Conservation (phyloP, 2,888 invertebrate species). For the Tribolium freemani region DNA sequence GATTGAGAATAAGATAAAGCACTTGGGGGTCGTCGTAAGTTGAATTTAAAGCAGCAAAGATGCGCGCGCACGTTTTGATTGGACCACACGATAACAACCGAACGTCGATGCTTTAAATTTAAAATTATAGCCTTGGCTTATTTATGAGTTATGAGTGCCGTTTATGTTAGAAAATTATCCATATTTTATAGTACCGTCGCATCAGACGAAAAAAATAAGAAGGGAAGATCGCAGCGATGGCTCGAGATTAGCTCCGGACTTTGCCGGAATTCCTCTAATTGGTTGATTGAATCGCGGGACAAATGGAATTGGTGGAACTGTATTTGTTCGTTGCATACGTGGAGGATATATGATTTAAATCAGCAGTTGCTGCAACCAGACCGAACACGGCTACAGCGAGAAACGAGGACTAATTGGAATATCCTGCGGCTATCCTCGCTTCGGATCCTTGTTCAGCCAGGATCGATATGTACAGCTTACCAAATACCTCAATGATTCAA, state of each 20-base stretch:
- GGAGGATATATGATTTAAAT: conserved; percentile 30
- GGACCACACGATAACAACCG: conserved; percentile 54
- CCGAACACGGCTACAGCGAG: conserved; percentile 44
- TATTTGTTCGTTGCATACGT: conserved; percentile 14
- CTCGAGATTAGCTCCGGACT: conserved; percentile 2
- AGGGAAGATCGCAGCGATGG: not conserved
- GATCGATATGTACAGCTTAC: conserved; percentile 46
- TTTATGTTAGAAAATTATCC: conserved; percentile 59
- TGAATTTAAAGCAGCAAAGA: conserved; percentile 55
- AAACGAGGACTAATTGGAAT: conserved; percentile 48
- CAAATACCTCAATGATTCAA: conserved; percentile 43
- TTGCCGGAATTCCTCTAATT: conserved; percentile 7
- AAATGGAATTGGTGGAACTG: conserved; percentile 11
- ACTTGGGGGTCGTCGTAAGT: conserved; percentile 51
- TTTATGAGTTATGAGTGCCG: conserved; percentile 59
- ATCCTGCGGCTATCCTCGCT: conserved; percentile 45
- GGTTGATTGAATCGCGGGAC: conserved; percentile 9
- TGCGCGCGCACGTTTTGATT: conserved; percentile 57
- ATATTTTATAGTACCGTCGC: conserved; percentile 47
- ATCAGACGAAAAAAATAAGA: conserved; percentile 24
- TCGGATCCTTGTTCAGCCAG: conserved; percentile 45
- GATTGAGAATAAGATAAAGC: conserved; percentile 49
- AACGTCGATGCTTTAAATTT: conserved; percentile 57
- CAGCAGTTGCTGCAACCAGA: conserved; percentile 39
- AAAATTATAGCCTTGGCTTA: conserved; percentile 58